Evolutionary conservation across 2,113 vertebrate genomes (phyloP), one percentile per base, ranked within the genome.

Genomic region (Lepidiolamprologus cunningtoni): DNA sequence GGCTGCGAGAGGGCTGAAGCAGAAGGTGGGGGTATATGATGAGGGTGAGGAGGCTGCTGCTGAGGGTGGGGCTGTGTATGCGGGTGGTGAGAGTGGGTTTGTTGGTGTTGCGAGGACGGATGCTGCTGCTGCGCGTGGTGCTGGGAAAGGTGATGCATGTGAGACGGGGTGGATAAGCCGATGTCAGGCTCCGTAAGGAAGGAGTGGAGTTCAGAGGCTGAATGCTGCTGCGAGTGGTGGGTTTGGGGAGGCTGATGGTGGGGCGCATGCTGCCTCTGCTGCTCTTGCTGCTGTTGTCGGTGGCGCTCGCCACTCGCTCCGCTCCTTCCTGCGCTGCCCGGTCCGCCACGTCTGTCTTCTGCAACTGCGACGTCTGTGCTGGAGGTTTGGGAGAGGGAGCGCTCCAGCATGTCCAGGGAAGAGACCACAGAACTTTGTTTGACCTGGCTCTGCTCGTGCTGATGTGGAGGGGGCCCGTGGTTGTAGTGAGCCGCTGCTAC

Each of bases 401-500:
- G 96, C 89, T 97, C 97, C 90, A 97, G 94, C 96, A 97, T 96
- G 84, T 97, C 97, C 86, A 97, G 84, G 16, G 96, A 95, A 9
- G 96, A 96, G 8, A 97, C 97, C 3, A 97, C 97, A 0, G 98
- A 96, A 8, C 95, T 95, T 12, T 96, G 96, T 81, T 96, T 94
- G 1, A 96, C 95, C 26, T 96, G 96, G 57, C 91, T 93, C 87
- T 96, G 96, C 71, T 97, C 95, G 8, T 96, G 96, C 61, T 92
- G 95, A 89, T 96, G 96, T 12, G 93, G 37, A 40, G 87, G 96
- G 82, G 88, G 94, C 35, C 90, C 96, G 2, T 97, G 97, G 81
- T 97, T 97, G 83, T 97, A 97, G 92, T 97, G 97, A 73, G 96
- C 66, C 82, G 97, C 83, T 91, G 97, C 84, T 95, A 97, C 97